A percentile compares a stretch with the other conserved stretches of the same genome.
phyloP scores from a whole-genome alignment of 2,797 vertebrate genomes.

The Atherinosoma microstoma region DNA sequence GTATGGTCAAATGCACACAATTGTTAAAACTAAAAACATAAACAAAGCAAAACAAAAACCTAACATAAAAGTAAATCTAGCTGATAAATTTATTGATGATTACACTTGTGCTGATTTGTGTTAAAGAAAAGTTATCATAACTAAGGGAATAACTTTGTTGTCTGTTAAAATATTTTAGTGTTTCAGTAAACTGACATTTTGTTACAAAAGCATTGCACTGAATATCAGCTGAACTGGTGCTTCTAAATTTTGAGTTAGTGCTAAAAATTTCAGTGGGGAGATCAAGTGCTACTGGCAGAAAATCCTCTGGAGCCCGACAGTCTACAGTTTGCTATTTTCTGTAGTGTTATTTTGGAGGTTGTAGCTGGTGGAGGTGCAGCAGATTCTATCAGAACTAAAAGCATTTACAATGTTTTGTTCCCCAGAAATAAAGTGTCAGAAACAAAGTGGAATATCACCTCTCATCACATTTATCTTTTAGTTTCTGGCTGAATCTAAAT shows the following conservation, averaged over 20 bases:
- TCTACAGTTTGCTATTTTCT: not conserved
- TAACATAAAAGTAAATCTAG: too few species aligned
- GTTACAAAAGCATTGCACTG: not conserved
- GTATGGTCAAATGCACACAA: too few species aligned
- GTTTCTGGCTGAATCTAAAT: not conserved
- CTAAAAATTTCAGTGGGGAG: not conserved
- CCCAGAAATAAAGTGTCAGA: not conserved
- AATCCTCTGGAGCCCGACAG: not conserved
- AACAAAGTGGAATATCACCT: slow-evolving; percentile 1
- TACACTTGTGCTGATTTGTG: too few species aligned
- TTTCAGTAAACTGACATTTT: not conserved
- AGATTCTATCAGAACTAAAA: not conserved
- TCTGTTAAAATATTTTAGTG: not conserved
- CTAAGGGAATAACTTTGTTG: too few species aligned
- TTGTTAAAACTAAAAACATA: too few species aligned
- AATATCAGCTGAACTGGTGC: not conserved
- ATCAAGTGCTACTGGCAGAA: not conserved
- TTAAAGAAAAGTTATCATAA: too few species aligned
- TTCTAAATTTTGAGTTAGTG: not conserved
- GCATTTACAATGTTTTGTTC: not conserved
- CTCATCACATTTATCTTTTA: not conserved
- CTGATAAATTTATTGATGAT: too few species aligned
- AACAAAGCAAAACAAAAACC: too few species aligned
- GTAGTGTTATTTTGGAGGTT: not conserved
- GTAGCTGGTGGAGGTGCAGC: not conserved